Conservation (phyloP, 1,140 invertebrate species). For the Heterodera carotae region DNA sequence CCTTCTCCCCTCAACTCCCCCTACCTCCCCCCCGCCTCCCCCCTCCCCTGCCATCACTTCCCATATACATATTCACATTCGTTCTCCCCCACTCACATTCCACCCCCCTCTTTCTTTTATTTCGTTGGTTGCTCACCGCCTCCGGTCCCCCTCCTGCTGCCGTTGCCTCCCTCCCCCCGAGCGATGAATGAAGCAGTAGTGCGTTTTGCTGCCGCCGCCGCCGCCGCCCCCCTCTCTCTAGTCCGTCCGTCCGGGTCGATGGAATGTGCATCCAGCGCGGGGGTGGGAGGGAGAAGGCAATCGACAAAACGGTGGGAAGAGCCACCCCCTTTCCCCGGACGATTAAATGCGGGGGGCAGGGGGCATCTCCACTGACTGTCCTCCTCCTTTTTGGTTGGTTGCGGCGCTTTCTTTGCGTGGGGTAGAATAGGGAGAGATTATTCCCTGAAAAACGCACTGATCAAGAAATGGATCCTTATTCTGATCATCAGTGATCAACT, state of each 20-base stretch:
- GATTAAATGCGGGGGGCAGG: background rate
- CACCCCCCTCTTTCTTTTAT: background rate
- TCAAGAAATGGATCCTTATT: too few species aligned
- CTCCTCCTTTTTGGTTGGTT: too few species aligned
- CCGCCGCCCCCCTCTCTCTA: too few species aligned
- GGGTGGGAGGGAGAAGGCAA: too few species aligned
- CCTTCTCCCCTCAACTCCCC: too few species aligned
- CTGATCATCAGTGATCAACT: too few species aligned
- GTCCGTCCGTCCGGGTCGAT: background rate
- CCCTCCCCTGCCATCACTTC: background rate
- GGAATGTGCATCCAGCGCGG: background rate
- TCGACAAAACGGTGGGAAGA: background rate
- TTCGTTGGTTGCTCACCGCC: background rate
- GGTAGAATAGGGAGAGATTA: too few species aligned
- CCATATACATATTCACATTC: background rate
- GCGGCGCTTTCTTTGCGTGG: too few species aligned
- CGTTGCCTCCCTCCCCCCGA: too few species aligned
- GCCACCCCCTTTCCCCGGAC: background rate
- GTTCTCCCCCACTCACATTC: background rate
- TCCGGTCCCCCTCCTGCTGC: background rate
- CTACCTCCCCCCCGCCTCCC: too few species aligned
- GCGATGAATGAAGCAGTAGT: background rate
- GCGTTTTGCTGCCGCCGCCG: background rate
- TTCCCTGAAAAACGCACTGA: too few species aligned
- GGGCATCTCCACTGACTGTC: background rate